A percentile compares a stretch with the other conserved stretches of the same genome.
Evolutionary conservation across 2,113 vertebrate genomes (phyloP).

Genomic region (Limanda limanda): DNA sequence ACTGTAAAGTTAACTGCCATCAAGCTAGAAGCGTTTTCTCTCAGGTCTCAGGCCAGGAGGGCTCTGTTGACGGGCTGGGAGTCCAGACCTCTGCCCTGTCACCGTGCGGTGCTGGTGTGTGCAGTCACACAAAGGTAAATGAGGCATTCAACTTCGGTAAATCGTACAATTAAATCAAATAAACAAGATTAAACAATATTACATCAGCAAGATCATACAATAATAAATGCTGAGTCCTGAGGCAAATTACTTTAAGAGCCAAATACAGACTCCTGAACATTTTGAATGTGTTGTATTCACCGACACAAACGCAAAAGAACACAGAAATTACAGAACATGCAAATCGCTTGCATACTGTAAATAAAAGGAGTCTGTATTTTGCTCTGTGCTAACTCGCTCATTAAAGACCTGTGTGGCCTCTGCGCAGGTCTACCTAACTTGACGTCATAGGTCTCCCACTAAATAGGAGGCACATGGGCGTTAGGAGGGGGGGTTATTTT

Average conservation of each 20-base stretch:
- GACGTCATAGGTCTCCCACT: constrained; percentile 74
- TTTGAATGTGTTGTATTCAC: constrained; percentile 49
- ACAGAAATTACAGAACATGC: constrained; percentile 55
- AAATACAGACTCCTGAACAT: constrained; percentile 57
- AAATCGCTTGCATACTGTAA: constrained; percentile 59
- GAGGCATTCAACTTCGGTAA: constrained; percentile 33
- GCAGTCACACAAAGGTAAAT: constrained; percentile 40
- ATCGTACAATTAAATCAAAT: constrained; percentile 36
- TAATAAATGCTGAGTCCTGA: constrained; percentile 22
- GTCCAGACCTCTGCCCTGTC: constrained; percentile 39
- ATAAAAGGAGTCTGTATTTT: constrained; percentile 70
- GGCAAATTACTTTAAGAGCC: constrained; percentile 47
- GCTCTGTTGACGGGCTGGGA: constrained; percentile 35
- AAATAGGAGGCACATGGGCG: constrained; percentile 65
- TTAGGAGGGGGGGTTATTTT: constrained; percentile 48
- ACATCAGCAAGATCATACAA: constrained; percentile 34
- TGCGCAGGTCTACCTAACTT: constrained; percentile 68
- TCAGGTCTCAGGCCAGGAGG: constrained; percentile 57
- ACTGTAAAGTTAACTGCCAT: constrained; percentile 64
- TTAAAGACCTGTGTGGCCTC: constrained; percentile 72
- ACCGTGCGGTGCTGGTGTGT: constrained; percentile 24
- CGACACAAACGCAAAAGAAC: constrained; percentile 47
- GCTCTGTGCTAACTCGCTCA: constrained; percentile 48
- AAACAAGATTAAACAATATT: constrained; percentile 50
- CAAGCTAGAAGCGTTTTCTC: constrained; percentile 36